A percentile compares a stretch with the other conserved stretches of the same genome.
Conservation (phyloP, 1,140 invertebrate genomes). For the Hylaeus anthracinus region DNA sequence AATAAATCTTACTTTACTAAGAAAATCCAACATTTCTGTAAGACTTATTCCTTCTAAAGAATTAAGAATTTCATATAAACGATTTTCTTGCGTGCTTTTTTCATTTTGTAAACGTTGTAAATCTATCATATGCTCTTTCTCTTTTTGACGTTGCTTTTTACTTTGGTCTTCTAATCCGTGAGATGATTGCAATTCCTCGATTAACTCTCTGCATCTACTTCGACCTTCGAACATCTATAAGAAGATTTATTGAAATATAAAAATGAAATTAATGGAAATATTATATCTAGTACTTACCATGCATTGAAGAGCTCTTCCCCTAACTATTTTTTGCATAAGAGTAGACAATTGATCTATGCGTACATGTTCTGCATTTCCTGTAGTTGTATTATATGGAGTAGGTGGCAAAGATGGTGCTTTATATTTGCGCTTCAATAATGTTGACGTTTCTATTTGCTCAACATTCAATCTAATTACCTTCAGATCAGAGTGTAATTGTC, state of each 20-base stretch:
- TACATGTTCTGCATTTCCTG: constrained; percentile 69
- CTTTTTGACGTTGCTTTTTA: constrained; percentile 76
- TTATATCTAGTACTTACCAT: constrained; percentile 79
- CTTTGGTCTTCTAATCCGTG: constrained; percentile 83
- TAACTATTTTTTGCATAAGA: constrained; percentile 85
- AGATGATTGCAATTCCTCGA: constrained; percentile 85
- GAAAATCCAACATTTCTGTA: constrained; percentile 85
- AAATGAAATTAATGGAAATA: background rate
- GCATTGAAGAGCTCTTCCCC: constrained; percentile 86
- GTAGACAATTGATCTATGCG: constrained; percentile 82
- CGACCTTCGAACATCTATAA: constrained; percentile 86
- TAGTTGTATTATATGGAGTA: constrained; percentile 79
- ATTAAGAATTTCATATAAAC: constrained; percentile 80
- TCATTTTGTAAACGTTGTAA: constrained; percentile 73
- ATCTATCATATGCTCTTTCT: constrained; percentile 77
- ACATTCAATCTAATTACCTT: constrained; percentile 68
- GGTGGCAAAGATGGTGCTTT: constrained; percentile 76
- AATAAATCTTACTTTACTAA: constrained; percentile 81
- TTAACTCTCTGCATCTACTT: constrained; percentile 85
- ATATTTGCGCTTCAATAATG: constrained; percentile 64
- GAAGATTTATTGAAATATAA: background rate
- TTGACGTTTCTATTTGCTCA: constrained; percentile 25
- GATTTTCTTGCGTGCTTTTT: constrained; percentile 74
- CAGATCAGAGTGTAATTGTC: constrained; percentile 82
- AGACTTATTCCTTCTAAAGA: constrained; percentile 85